These are phyloP conservation scores for Meloidogyne exigua DNA, from an alignment of 1,140 invertebrate species.

Conservation along the genomic window DNA sequence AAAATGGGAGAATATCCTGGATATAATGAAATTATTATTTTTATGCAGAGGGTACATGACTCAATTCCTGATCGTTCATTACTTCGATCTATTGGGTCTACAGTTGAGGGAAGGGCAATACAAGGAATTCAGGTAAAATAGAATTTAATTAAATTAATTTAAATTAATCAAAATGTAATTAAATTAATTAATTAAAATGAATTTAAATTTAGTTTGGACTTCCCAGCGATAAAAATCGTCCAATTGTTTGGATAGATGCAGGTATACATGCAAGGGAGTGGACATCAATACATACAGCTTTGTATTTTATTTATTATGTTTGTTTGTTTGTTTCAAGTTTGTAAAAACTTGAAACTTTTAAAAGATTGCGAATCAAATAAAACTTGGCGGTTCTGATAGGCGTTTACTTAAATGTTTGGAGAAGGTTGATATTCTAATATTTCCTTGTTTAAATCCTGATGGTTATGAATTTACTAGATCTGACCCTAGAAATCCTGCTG, in stretches of 20 bases:
- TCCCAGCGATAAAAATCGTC: conserved; percentile 35
- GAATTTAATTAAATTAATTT: no score
- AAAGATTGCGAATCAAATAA: conserved; percentile 45
- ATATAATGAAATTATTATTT: conserved; percentile 32
- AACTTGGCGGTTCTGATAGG: conserved; percentile 43
- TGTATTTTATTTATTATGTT: conserved; percentile 63
- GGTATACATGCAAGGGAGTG: conserved; percentile 47
- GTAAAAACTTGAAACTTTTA: no score
- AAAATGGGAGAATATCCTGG: conserved; percentile 38
- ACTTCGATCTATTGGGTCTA: conserved; percentile 37
- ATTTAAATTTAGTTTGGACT: conserved; percentile 41
- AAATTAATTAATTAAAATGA: no score
- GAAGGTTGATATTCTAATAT: conserved; percentile 68
- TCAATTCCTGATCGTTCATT: conserved; percentile 21
- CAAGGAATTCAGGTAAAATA: conserved; percentile 51
- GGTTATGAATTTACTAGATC: conserved; percentile 61
- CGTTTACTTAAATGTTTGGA: conserved; percentile 57
- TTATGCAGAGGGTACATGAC: conserved; percentile 31
- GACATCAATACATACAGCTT: conserved; percentile 55
- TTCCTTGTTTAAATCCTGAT: conserved; percentile 74
- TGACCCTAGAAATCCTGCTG: conserved; percentile 53
- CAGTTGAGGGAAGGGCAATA: conserved; percentile 41
- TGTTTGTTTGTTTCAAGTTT: neutral
- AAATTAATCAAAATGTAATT: no score
- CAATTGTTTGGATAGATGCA: conserved; percentile 61